These are phyloP conservation scores for Burhinus oedicnemus DNA, from an alignment of 2,113 vertebrate species.

Conservation along the genomic window DNA sequence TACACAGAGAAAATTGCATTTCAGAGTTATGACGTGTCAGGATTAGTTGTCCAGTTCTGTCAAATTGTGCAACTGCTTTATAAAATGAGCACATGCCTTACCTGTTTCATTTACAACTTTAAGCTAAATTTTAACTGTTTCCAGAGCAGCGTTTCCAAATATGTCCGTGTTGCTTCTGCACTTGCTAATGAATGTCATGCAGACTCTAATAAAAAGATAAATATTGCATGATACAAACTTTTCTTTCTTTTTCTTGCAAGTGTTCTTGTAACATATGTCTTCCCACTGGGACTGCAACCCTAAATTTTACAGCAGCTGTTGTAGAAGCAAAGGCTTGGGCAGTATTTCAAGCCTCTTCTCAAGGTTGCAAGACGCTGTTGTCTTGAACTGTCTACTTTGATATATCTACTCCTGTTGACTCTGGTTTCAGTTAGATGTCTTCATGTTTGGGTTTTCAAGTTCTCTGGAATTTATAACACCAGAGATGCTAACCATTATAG, in stretches of 20 bases:
- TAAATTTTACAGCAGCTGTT: not conserved
- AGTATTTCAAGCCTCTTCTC: not conserved
- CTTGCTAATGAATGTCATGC: not conserved
- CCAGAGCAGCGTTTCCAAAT: not conserved
- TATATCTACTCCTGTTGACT: not conserved
- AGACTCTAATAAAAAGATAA: not conserved
- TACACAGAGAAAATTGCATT: not conserved
- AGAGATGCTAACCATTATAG: not conserved
- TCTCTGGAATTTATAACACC: not conserved
- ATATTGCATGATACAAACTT: not conserved
- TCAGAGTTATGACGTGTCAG: not conserved
- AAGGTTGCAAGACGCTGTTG: not conserved
- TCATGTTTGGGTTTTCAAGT: not conserved
- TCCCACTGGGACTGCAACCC: not conserved
- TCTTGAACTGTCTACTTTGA: not conserved
- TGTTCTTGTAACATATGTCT: fast-evolving
- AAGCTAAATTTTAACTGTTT: slow-evolving; percentile 28
- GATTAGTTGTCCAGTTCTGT: slow-evolving; percentile 16
- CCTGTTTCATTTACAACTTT: slow-evolving; percentile 1
- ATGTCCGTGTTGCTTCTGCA: not conserved
- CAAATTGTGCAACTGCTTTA: slow-evolving; percentile 24
- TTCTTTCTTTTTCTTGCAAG: not conserved
- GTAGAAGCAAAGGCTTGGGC: not conserved
- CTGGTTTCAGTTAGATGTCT: not conserved
- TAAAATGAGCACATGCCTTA: not conserved